A percentile compares a stretch with the other conserved stretches of the same genome.
Evolutionary conservation across 1,140 invertebrate species (phyloP).

Genomic region (Cherax quadricarinatus): DNA sequence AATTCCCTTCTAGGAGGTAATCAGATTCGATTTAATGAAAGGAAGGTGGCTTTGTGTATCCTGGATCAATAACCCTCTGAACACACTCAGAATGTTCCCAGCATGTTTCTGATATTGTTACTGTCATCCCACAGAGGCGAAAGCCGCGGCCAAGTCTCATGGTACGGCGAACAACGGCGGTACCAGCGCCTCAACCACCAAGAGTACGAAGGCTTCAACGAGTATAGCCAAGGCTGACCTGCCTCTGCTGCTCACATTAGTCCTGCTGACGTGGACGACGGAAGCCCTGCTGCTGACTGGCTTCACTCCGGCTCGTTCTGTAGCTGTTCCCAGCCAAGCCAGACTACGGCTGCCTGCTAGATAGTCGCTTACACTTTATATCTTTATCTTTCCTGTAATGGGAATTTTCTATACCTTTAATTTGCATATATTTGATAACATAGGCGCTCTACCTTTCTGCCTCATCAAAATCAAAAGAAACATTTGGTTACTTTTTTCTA

Average conservation of each 20-base stretch:
- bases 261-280: background rate
- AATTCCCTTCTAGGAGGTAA: no score
- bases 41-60: no score
- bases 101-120: background rate
- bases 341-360: no score
- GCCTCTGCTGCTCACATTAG: background rate
- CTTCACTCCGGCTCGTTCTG: background rate
- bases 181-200: background rate
- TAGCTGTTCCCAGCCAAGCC: background rate
- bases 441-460: no score
- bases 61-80: no score
- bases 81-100: no score
- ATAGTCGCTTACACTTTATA: background rate
- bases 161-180: conserved; percentile 26
- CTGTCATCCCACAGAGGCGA: conserved; percentile 12
- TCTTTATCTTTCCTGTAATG: background rate
- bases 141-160: conserved; percentile 22
- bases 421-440: no score
- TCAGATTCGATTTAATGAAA: no score
- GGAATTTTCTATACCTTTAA: background rate
- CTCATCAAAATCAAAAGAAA: no score
- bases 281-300: background rate
- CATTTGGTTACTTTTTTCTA: no score
- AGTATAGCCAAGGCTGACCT: background rate
- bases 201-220: background rate